Conservation (phyloP, 2,797 vertebrate species). For the Onychomys leucogaster region DNA sequence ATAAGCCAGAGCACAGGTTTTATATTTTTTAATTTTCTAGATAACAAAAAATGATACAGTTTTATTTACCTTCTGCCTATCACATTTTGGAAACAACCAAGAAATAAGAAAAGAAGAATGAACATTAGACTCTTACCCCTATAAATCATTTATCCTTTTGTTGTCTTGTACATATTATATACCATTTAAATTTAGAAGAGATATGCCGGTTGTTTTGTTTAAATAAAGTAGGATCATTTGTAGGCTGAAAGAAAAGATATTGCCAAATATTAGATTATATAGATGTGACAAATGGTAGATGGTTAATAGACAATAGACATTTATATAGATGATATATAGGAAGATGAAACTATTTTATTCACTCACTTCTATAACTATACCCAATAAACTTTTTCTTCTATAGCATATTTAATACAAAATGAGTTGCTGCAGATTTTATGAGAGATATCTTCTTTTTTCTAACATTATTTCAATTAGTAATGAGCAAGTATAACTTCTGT, state of each 20-base stretch:
- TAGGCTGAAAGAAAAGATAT: not conserved
- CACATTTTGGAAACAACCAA: not conserved
- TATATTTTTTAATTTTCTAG: not conserved
- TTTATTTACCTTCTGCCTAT: not conserved
- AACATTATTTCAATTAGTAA: not conserved
- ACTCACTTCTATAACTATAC: not conserved
- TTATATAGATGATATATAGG: not conserved
- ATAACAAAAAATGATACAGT: not conserved
- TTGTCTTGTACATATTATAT: not conserved
- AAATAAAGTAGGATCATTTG: not conserved
- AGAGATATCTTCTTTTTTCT: not conserved
- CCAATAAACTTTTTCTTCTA: not conserved
- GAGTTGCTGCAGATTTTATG: not conserved
- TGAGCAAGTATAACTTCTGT: not conserved
- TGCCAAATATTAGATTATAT: not conserved
- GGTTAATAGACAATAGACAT: not conserved
- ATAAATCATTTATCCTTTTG: not conserved
- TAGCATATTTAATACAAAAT: not conserved
- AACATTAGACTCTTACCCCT: not conserved
- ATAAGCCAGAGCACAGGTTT: not conserved
- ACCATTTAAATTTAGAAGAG: not conserved
- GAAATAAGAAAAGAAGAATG: slow-evolving; percentile 10
- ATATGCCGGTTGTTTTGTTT: not conserved
- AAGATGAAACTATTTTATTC: not conserved
- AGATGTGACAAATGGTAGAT: not conserved